These are phyloP conservation scores for Hestina assimilis DNA, from an alignment of 1,140 invertebrate genomes.

Conservation along the genomic window DNA sequence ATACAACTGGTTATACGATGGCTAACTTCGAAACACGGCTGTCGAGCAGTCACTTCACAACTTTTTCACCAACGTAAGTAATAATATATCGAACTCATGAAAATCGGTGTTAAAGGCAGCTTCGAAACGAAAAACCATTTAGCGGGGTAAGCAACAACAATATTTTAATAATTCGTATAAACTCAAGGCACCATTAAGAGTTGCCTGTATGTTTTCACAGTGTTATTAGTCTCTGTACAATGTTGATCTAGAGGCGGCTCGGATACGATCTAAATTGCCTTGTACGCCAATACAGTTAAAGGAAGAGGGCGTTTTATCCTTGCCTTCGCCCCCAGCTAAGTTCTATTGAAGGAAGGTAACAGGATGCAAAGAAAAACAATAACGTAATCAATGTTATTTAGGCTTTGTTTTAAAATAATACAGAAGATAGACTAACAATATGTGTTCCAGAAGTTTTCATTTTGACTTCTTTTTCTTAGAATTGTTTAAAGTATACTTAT, in stretches of 20 bases:
- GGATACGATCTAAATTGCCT: slow-evolving; percentile 25
- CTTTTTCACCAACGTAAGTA: too few relatives aligned
- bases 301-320: slow-evolving; percentile 18
- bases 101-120: too few relatives aligned
- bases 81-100: too few relatives aligned
- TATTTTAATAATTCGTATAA: not conserved
- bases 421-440: not conserved
- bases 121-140: too few relatives aligned
- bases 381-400: not conserved
- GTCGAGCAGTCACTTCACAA: too few relatives aligned
- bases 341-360: slow-evolving; percentile 19
- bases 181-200: not conserved
- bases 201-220: slow-evolving; percentile 16
- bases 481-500: too few relatives aligned
- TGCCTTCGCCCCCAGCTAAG: slow-evolving; percentile 10
- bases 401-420: not conserved
- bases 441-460: not conserved
- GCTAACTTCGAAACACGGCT: too few relatives aligned
- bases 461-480: not conserved
- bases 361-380: slow-evolving; percentile 13
- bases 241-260: slow-evolving; percentile 21
- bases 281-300: slow-evolving; percentile 19
- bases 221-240: slow-evolving; percentile 11
- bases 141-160: too few relatives aligned
- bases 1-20: too few relatives aligned